Evolutionary conservation across 2,113 vertebrate species (phyloP).

Genomic region (Sturnira hondurensis): DNA sequence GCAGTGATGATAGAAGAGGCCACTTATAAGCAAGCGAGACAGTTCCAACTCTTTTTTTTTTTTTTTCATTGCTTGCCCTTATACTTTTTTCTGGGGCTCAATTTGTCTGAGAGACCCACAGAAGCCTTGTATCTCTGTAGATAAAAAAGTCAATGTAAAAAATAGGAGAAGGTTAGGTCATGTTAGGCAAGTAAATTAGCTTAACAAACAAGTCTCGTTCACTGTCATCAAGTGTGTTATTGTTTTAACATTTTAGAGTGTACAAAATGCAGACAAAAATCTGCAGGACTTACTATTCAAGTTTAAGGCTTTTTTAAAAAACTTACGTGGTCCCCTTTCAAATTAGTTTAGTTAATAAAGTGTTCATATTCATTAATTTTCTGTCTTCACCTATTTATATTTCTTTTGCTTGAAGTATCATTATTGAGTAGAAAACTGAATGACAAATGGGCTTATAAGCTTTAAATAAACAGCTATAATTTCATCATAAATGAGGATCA

Average conservation of each 20-base stretch:
- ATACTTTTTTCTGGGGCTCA: not conserved
- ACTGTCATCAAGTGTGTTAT: not conserved
- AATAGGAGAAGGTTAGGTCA: not conserved
- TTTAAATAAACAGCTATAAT: not conserved
- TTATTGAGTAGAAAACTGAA: not conserved
- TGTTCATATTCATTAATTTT: not conserved
- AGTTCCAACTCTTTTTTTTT: not conserved
- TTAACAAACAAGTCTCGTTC: not conserved
- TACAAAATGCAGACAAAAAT: not conserved
- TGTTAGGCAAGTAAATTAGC: not conserved
- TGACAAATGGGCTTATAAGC: not conserved
- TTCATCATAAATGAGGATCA: not conserved
- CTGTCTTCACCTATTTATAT: not conserved
- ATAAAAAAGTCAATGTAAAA: not conserved
- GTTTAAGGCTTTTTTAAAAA: not conserved
- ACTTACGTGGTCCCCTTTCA: not conserved
- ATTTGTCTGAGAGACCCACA: not conserved
- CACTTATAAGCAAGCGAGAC: not conserved
- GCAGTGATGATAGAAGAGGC: not conserved
- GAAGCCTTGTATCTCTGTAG: not conserved
- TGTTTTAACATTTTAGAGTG: not conserved
- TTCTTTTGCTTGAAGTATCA: not conserved
- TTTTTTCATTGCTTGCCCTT: not conserved
- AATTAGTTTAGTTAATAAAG: not conserved
- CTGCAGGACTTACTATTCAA: not conserved